Conservation (phyloP, 2,113 vertebrate species). For the Syngnathus scovelli region DNA sequence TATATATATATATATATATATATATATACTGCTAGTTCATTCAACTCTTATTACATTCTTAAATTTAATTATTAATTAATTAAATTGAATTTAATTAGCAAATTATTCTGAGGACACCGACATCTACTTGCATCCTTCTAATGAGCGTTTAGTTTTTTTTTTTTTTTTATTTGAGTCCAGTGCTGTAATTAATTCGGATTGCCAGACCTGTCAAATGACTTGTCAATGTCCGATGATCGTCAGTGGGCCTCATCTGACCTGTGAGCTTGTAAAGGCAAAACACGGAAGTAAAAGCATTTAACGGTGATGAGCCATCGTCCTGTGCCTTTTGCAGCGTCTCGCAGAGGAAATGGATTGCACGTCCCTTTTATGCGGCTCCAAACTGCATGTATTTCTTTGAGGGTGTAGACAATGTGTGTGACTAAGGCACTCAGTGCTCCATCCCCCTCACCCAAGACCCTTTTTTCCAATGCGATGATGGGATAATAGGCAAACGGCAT, state of each 20-base stretch:
- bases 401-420: constrained; percentile 65
- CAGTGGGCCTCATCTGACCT: constrained; percentile 39
- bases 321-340: constrained; percentile 44
- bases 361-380: constrained; percentile 47
- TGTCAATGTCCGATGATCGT: constrained; percentile 19
- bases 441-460: constrained; percentile 67
- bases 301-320: constrained; percentile 46
- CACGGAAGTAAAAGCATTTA: constrained; percentile 27
- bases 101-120: background rate
- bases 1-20: too few relatives aligned
- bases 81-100: background rate
- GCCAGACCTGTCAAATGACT: background rate
- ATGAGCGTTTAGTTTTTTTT: background rate
- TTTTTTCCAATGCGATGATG: constrained; percentile 62
- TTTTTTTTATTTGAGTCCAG: background rate
- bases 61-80: too few relatives aligned
- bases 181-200: background rate
- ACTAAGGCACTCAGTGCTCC: constrained; percentile 72
- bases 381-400: constrained; percentile 68
- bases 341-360: constrained; percentile 53
- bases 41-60: too few relatives aligned
- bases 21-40: too few relatives aligned
- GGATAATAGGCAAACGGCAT: constrained; percentile 72
- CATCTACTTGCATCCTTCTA: background rate
- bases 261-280: constrained; percentile 41